phyloP scores from a whole-genome alignment of 2,113 vertebrate species.

The Muntiacus reevesi region DNA sequence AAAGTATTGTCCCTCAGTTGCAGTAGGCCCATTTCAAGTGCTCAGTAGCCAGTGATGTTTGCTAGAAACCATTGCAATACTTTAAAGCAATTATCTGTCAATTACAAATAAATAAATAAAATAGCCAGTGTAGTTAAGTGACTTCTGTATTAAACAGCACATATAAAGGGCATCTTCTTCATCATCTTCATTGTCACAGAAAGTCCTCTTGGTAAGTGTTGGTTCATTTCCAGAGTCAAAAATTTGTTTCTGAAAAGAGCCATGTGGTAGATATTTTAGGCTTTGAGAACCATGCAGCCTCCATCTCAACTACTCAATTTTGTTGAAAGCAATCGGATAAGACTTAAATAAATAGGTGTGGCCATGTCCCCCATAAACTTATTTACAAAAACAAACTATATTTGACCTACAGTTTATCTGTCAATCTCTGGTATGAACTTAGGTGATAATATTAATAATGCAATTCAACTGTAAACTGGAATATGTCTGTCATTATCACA shows the following conservation, averaged over 20 bases:
- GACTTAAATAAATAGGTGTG: not conserved
- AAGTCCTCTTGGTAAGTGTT: not conserved
- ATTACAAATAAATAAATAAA: not conserved
- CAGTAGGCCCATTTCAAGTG: not conserved
- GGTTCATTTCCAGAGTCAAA: not conserved
- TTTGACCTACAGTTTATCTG: not conserved
- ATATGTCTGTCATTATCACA: not conserved
- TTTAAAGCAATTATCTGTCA: not conserved
- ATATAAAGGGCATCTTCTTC: not conserved
- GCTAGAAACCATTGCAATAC: not conserved
- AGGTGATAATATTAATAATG: not conserved
- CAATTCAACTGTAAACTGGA: not conserved
- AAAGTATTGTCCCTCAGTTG: not conserved
- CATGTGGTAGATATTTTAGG: not conserved
- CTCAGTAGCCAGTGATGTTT: not conserved
- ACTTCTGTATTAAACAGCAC: not conserved
- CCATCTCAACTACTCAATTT: not conserved
- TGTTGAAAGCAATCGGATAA: not conserved
- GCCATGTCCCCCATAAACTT: not conserved
- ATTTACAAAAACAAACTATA: not conserved
- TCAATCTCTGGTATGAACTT: not conserved
- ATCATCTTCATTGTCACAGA: not conserved
- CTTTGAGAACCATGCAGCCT: not conserved
- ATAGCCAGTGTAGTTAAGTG: not conserved
- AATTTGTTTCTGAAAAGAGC: not conserved